Conservation (phyloP, 2,113 vertebrate genomes). For the Hemichromis elongatus region DNA sequence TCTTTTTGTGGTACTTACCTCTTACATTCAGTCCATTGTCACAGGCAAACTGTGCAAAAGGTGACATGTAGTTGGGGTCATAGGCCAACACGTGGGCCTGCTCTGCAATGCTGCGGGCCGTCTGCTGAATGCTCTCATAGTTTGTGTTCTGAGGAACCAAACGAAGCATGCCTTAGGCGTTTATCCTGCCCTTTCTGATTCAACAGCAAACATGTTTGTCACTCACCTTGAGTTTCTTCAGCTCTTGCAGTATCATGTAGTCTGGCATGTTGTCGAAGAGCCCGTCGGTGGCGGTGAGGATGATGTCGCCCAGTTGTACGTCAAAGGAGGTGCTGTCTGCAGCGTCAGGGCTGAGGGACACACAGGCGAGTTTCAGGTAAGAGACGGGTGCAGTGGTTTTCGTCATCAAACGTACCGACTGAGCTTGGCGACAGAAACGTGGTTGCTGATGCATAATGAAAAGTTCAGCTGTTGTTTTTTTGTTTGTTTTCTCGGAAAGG, state of each 20-base stretch:
- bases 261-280: slow-evolving; percentile 99
- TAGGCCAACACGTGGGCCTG: slow-evolving; percentile 96
- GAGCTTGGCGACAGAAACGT: not conserved
- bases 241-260: slow-evolving; percentile 97
- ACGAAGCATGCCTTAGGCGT: not conserved
- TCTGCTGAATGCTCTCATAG: slow-evolving; percentile 96
- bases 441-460: not conserved
- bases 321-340: slow-evolving; percentile 95
- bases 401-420: not conserved
- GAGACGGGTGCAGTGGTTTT: not conserved
- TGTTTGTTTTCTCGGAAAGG: not conserved
- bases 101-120: slow-evolving; percentile 92
- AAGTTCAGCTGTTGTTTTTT: not conserved
- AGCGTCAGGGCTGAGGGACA: slow-evolving; percentile 82
- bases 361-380: not conserved
- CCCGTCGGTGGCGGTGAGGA: slow-evolving; percentile 93
- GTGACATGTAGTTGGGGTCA: slow-evolving; percentile 98
- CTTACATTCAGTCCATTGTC: slow-evolving; percentile 96
- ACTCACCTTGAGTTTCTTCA: slow-evolving; percentile 92
- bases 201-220: not conserved
- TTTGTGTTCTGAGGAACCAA: slow-evolving; percentile 82
- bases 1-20: slow-evolving; percentile 72
- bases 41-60: slow-evolving; percentile 98
- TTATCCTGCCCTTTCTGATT: not conserved
- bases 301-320: slow-evolving; percentile 96